phyloP scores from a whole-genome alignment of 1,140 invertebrate species.

The Cephus cinctus region DNA sequence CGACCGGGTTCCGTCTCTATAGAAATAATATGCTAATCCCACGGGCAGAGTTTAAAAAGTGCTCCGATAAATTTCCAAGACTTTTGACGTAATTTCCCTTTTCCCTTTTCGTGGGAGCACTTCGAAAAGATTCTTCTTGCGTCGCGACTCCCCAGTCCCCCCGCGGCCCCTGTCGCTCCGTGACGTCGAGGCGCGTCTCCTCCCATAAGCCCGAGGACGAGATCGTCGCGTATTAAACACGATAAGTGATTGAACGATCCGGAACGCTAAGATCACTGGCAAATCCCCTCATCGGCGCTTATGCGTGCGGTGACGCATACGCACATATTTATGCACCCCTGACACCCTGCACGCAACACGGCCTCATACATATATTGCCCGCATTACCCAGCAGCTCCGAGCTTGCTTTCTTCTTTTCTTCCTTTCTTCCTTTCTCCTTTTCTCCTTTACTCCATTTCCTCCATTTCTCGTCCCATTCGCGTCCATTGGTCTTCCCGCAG shows the following conservation, averaged over 20 bases:
- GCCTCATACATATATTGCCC: conserved; percentile 45
- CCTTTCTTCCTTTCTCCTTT: background rate
- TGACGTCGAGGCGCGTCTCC: too few species aligned
- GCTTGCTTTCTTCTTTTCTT: conserved; percentile 3
- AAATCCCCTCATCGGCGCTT: conserved; percentile 41
- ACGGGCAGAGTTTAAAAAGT: conserved; percentile 56
- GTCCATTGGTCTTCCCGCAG: conserved; percentile 13
- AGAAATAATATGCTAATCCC: conserved; percentile 58
- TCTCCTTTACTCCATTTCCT: background rate
- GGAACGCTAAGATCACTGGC: conserved; percentile 48
- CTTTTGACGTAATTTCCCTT: conserved; percentile 55
- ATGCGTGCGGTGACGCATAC: conserved; percentile 49
- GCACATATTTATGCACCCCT: conserved; percentile 22
- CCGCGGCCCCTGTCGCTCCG: too few species aligned
- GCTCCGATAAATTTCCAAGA: conserved; percentile 54
- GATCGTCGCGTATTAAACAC: conserved; percentile 18
- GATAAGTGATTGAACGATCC: conserved; percentile 49
- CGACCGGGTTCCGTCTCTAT: conserved; percentile 30
- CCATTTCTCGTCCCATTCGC: conserved; percentile 3
- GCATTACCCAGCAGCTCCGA: conserved; percentile 36
- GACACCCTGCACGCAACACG: conserved; percentile 11
- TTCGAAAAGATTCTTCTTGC: conserved; percentile 52
- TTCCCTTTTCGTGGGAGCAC: conserved; percentile 24
- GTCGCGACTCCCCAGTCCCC: background rate
- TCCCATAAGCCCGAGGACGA: background rate